Evolutionary conservation across 2,888 invertebrate species (phyloP), one percentile per base, ranked within the genome.

Genomic region (Sphecodes monilicornis): DNA sequence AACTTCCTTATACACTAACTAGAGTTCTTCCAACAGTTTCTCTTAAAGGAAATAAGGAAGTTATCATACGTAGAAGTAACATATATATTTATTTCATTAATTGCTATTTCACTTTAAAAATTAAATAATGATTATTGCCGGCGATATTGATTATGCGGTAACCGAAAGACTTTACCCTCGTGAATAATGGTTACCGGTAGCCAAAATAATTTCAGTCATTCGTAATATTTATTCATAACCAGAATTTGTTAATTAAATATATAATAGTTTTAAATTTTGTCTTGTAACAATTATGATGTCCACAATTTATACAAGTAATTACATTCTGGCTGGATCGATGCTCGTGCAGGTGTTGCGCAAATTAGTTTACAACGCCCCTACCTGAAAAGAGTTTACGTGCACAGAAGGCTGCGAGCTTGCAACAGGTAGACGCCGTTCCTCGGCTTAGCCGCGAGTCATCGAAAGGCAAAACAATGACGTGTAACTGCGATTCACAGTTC

Each of bases 401-500:
- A 22, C 64, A 32, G 64, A 64, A 64, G n/a, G n/a, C n/a, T n/a
- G n/a, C n/a, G n/a, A n/a, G 64, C 29, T 32, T 41, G 1, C 77
- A 29, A 36, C 69, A 43, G 57, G 11, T 57, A 41, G 11, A n/a
- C 50, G 32, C 32, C 71, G 64, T 41, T 50, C 29, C 80, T 22
- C 18, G 64, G 54, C 16, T 50, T 16, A 11, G n/a, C 26, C 18
- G 46, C 78, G 36, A 78, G 70, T n/a, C 18, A 46, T 32, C 71
- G 78, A 36, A 46, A 64, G 66, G 71, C 41, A 81, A 81, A 80
- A 72, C 66, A 64, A 36, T n/a, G 18, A 0, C 54, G 39, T 29
- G 57, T 39, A 74, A 64, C 41, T n/a, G 75, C 70, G 64, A 75
- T 76, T 82, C 39, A 16, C 32, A 60, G 72, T 76, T 43, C 64